These are phyloP conservation scores for Tetragnatha montana DNA, from an alignment of 2,888 invertebrate species.

Conservation along the genomic window DNA sequence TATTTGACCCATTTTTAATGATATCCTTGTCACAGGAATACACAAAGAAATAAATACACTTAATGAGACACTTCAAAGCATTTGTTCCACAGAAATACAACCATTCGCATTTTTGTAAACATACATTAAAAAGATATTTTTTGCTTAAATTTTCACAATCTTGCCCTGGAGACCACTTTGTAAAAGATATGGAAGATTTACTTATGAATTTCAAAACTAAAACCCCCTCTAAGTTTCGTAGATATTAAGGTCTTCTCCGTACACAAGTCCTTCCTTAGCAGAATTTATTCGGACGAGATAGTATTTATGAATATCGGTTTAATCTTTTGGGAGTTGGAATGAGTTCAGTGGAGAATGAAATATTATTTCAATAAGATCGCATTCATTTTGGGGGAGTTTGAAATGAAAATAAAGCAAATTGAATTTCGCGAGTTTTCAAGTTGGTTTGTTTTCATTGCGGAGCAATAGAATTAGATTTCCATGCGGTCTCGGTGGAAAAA, in stretches of 20 bases:
- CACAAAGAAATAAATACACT: too few species aligned
- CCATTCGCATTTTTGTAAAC: too few species aligned
- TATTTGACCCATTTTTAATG: too few species aligned
- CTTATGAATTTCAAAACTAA: not conserved
- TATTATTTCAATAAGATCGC: not conserved
- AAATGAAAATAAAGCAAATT: not conserved
- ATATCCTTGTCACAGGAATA: too few species aligned
- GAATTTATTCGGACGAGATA: not conserved
- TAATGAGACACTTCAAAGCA: too few species aligned
- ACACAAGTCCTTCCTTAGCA: not conserved
- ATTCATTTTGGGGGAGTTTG: not conserved
- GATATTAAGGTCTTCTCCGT: not conserved
- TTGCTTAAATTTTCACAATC: too few species aligned
- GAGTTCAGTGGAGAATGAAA: not conserved
- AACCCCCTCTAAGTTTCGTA: not conserved
- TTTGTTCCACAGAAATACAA: too few species aligned
- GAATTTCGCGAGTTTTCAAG: not conserved
- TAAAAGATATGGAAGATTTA: not conserved
- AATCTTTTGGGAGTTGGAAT: not conserved
- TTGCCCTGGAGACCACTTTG: too few species aligned
- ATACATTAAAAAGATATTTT: too few species aligned
- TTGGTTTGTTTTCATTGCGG: not conserved
- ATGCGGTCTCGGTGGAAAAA: not conserved
- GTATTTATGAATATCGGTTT: not conserved
- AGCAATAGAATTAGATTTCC: not conserved